Percentiles rank a stretch among this genome's conserved stretches.
phyloP scores from a whole-genome alignment of 1,140 invertebrate genomes.

The Musca domestica region DNA sequence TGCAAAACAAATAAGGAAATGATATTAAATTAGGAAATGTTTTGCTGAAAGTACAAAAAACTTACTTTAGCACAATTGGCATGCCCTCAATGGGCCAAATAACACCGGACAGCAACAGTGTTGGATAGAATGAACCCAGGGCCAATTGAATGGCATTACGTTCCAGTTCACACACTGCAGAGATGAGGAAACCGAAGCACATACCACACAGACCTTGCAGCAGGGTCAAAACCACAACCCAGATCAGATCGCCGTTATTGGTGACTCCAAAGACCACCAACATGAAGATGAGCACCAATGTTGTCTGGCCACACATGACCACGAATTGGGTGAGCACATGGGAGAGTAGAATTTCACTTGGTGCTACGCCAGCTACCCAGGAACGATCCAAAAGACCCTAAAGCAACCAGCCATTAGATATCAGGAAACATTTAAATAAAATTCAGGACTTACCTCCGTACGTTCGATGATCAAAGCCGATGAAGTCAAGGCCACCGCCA shows the following conservation, averaged over 20 bases:
- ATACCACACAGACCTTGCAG: slow-evolving; percentile 89
- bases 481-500: slow-evolving; percentile 88
- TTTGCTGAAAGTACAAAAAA: neutral
- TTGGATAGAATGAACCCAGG: slow-evolving; percentile 92
- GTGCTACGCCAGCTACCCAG: slow-evolving; percentile 84
- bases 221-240: slow-evolving; percentile 81
- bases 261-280: slow-evolving; percentile 85
- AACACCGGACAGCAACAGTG: slow-evolving; percentile 85
- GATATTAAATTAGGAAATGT: neutral
- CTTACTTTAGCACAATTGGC: slow-evolving; percentile 71
- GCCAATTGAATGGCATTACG: slow-evolving; percentile 91
- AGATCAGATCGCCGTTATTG: slow-evolving; percentile 78
- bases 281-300: slow-evolving; percentile 84
- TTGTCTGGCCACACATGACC: slow-evolving; percentile 89
- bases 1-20: slow-evolving; percentile 26
- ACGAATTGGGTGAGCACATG: slow-evolving; percentile 91
- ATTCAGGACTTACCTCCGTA: slow-evolving; percentile 57
- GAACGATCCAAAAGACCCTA: slow-evolving; percentile 85
- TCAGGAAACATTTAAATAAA: neutral
- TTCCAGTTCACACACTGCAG: slow-evolving; percentile 86
- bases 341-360: slow-evolving; percentile 86
- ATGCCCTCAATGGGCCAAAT: slow-evolving; percentile 88
- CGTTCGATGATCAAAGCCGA: slow-evolving; percentile 88
- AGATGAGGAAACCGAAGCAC: slow-evolving; percentile 93
- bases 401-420: slow-evolving; percentile 1